Base-by-base conservation (phyloP, 2,888 invertebrate species). In the Augochlorella aurata region DNA sequence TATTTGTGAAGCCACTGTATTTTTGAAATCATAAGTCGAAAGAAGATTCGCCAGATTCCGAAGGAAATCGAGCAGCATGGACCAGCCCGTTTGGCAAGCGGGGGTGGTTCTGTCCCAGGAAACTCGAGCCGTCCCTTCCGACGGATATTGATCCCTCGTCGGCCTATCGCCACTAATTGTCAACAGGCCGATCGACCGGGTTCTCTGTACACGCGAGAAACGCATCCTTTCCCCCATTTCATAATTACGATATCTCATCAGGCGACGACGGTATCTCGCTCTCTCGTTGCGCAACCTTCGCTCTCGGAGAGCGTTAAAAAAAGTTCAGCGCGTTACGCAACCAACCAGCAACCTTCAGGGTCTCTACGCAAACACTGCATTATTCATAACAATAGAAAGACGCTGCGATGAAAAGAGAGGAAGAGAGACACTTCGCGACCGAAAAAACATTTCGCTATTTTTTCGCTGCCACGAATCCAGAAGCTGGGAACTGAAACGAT, bases 221-320 rank as follows among this genome's bases (percentile, higher is more conserved):
- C 14, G 38, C 63, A 44, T 38, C 45, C 49, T 0, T 18, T 45
- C 38, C 1, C 38, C 63, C 10, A 45, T 79, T 81, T 73, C 73
- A 69, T 54, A 69, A 80, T 79, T 67, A 29, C 61, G 65, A 52
- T 63, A 63, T 18, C 16, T 54, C 54, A 54, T 54, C 54, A 38
- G 54, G 67, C 18, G 67, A 14, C 67, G n/a, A 10, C 49, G 24
- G 47, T 65, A 50, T 71, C 44, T 29, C 14, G 2, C 24, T 4
- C 10, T 0, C 38, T 8, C 24, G 74, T 81, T 81, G 16, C 70
- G 70, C 66, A 74, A 81, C 74, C 10, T 45, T 63, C 72, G 81
- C 45, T 74, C 38, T 38, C 38, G 7, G 38, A 5, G 38, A 38
- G 47, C 58, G 74, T 74, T n/a, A 12, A 45, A 67, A 80, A 81